phyloP scores from a whole-genome alignment of 2,113 vertebrate genomes.

The Chamaetylas fuelleborni region DNA sequence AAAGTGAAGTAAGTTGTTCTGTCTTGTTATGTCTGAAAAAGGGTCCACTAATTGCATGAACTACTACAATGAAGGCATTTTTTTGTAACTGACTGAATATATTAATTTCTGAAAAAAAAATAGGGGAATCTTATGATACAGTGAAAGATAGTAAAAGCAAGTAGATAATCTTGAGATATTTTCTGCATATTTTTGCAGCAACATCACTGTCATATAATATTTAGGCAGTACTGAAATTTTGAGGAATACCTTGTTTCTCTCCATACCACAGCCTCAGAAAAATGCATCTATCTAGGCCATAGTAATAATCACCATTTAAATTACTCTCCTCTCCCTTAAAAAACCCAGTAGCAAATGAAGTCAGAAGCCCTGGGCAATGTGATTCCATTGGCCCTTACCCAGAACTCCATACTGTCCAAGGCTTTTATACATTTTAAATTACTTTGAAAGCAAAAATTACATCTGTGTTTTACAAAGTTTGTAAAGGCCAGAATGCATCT shows the following conservation, averaged over 20 bases:
- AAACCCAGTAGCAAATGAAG: accelerated
- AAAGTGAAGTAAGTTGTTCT: background rate
- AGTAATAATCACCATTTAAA: background rate
- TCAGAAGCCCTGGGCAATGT: background rate
- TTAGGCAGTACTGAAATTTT: background rate
- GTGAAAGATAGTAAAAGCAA: background rate
- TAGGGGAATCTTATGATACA: background rate
- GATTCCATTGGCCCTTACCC: background rate
- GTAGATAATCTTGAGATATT: background rate
- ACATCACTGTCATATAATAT: background rate
- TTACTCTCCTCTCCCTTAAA: accelerated
- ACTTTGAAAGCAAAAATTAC: background rate
- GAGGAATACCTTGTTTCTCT: background rate
- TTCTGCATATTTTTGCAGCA: background rate
- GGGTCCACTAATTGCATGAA: background rate
- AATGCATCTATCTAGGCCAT: background rate
- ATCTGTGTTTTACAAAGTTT: background rate
- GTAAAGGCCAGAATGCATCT: background rate
- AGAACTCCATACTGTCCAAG: background rate
- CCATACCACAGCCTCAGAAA: background rate
- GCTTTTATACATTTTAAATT: background rate
- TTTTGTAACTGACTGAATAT: background rate
- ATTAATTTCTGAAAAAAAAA: background rate
- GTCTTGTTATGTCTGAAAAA: background rate
- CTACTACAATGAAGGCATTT: background rate